These are phyloP conservation scores for Eurystomus glaucurus DNA, from an alignment of 2,797 vertebrate genomes.

Conservation along the genomic window DNA sequence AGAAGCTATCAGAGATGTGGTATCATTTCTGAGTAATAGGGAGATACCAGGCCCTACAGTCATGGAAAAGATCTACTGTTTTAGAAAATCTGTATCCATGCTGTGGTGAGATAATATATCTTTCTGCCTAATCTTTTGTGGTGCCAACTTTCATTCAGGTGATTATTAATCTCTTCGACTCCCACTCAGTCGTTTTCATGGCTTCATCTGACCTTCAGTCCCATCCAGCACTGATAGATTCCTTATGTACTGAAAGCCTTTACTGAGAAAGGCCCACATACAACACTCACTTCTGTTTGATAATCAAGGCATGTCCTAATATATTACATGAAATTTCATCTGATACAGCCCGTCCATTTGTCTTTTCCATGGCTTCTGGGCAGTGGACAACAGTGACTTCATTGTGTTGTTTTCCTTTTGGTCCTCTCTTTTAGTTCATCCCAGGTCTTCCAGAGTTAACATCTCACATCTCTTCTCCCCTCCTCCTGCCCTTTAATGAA, in stretches of 20 bases:
- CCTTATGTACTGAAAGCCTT: not conserved
- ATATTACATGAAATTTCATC: not conserved
- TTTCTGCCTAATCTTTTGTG: conserved; percentile 33
- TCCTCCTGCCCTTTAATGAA: not conserved
- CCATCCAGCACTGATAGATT: not conserved
- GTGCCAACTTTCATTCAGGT: conserved; percentile 52
- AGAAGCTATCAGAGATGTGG: not conserved
- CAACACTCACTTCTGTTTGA: not conserved
- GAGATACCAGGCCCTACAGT: not conserved
- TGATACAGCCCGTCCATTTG: not conserved
- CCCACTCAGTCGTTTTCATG: conserved; percentile 40
- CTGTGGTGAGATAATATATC: conserved; percentile 24
- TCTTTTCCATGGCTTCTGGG: not conserved
- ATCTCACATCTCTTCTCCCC: not conserved
- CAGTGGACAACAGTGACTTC: not conserved
- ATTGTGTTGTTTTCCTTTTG: not conserved
- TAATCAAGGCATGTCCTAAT: not conserved
- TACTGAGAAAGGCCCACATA: not conserved
- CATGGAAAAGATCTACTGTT: conserved; percentile 13
- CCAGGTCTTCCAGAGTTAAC: not conserved
- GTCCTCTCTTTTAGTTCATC: not conserved
- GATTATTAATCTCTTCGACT: conserved; percentile 4
- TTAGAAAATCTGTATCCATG: not conserved
- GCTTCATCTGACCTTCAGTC: conserved; percentile 36
- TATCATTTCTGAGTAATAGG: not conserved